Evolutionary conservation across 2,113 vertebrate genomes (phyloP).

Genomic region (Alligator sinensis): DNA sequence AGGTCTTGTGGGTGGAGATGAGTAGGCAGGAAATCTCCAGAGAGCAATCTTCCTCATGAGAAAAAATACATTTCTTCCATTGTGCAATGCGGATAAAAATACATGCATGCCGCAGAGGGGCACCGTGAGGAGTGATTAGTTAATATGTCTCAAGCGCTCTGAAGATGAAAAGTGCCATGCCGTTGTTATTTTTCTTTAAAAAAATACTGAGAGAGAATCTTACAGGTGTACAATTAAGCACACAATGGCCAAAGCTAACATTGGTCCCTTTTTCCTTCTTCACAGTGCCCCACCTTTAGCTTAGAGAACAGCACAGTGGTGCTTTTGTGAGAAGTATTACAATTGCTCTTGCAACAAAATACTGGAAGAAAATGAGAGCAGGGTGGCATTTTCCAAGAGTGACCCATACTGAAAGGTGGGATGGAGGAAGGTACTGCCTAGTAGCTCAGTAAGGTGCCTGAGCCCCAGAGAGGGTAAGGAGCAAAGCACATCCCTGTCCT

Average conservation of each 20-base stretch:
- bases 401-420: background rate
- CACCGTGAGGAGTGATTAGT: constrained; percentile 38
- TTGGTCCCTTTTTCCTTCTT: background rate
- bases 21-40: background rate
- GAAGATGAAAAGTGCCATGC: background rate
- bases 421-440: background rate
- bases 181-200: constrained; percentile 42
- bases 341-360: constrained; percentile 27
- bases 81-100: constrained; percentile 21
- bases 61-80: background rate
- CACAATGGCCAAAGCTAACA: constrained; percentile 16
- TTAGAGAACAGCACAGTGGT: constrained; percentile 8
- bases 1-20: background rate
- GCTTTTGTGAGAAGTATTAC: background rate
- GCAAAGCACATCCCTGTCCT: background rate
- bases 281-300: background rate
- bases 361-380: background rate
- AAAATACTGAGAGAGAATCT: constrained; percentile 26
- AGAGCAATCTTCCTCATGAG: background rate
- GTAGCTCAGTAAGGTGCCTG: background rate
- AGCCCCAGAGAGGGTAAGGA: background rate
- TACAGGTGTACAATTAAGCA: constrained; percentile 24
- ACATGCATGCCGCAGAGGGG: background rate
- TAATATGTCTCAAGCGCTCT: constrained; percentile 34
- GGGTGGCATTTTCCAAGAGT: background rate